A percentile compares a stretch with the other conserved stretches of the same genome.
Evolutionary conservation across 2,888 invertebrate genomes (phyloP).

Genomic region (Amphipyra tragopoginis): DNA sequence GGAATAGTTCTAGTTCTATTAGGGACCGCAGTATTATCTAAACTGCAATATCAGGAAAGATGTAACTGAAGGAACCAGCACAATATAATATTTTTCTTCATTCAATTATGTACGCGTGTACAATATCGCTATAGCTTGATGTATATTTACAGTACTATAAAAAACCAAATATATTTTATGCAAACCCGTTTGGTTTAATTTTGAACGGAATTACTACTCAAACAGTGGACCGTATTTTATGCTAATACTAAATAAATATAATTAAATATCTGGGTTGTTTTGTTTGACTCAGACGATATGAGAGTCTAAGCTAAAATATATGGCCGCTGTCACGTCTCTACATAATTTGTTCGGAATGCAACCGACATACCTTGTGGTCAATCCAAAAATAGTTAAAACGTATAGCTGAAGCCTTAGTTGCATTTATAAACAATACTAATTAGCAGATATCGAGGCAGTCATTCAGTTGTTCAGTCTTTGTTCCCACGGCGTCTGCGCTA

Average conservation of each 20-base stretch:
- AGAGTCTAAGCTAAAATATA: background rate
- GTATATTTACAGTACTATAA: background rate
- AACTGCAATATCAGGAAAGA: constrained; percentile 23
- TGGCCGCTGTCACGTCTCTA: constrained; percentile 23
- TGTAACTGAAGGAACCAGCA: constrained; percentile 2
- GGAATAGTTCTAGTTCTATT: too few species aligned
- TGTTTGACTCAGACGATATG: background rate
- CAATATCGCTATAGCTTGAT: constrained; percentile 14
- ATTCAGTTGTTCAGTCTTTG: constrained; percentile 64
- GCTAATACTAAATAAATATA: constrained; percentile 42
- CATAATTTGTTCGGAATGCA: constrained; percentile 22
- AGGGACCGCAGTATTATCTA: background rate
- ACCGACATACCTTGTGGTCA: constrained; percentile 10
- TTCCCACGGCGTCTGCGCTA: constrained; percentile 74
- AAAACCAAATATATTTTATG: constrained; percentile 15
- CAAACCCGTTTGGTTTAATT: constrained; percentile 12
- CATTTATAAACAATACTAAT: constrained; percentile 68
- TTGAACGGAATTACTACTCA: constrained; percentile 37
- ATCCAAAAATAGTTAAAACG: constrained; percentile 42
- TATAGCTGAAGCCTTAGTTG: constrained; percentile 20
- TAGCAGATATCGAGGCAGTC: constrained; percentile 65
- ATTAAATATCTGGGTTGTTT: constrained; percentile 34
- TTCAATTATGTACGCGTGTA: constrained; percentile 30
- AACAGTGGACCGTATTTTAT: constrained; percentile 37
- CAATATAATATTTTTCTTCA: constrained; percentile 16